These are phyloP conservation scores for Cerastis leucographa DNA, from an alignment of 2,888 invertebrate genomes.

Conservation along the genomic window DNA sequence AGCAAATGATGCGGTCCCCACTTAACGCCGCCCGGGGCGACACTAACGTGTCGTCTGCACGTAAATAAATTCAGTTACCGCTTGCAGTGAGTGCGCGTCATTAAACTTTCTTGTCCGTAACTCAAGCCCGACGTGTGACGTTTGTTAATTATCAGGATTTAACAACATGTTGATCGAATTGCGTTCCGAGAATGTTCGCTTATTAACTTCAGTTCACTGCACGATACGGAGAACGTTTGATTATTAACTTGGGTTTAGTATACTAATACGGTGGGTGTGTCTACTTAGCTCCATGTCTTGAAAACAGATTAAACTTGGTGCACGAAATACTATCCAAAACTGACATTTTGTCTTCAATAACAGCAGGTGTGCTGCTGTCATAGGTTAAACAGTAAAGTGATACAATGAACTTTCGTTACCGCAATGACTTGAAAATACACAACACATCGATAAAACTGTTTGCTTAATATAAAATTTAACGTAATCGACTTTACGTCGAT, in stretches of 20 bases:
- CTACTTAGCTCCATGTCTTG: slow-evolving; percentile 14
- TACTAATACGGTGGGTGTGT: slow-evolving; percentile 11
- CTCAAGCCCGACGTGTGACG: slow-evolving; percentile 78
- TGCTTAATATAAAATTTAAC: slow-evolving; percentile 86
- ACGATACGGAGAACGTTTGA: slow-evolving; percentile 46
- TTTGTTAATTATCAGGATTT: slow-evolving; percentile 83
- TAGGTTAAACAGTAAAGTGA: slow-evolving; percentile 57
- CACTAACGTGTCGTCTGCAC: slow-evolving; percentile 87
- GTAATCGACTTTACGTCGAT: slow-evolving; percentile 84
- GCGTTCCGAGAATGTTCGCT: slow-evolving; percentile 58
- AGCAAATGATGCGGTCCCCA: slow-evolving; percentile 90
- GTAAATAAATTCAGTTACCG: slow-evolving; percentile 88
- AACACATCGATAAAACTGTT: slow-evolving; percentile 81
- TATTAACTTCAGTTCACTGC: slow-evolving; percentile 58
- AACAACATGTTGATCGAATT: slow-evolving; percentile 72
- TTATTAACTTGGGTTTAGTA: slow-evolving; percentile 48
- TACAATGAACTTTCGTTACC: slow-evolving; percentile 64
- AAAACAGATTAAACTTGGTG: slow-evolving; percentile 29
- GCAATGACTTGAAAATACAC: slow-evolving; percentile 68
- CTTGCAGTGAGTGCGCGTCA: slow-evolving; percentile 86
- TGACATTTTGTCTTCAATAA: slow-evolving; percentile 41
- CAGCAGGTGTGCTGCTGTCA: slow-evolving; percentile 43
- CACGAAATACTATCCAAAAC: slow-evolving; percentile 18
- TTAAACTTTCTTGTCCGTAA: slow-evolving; percentile 88
- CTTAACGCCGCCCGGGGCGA: slow-evolving; percentile 84